A percentile compares a stretch with the other conserved stretches of the same genome.
Evolutionary conservation across 2,797 vertebrate species (phyloP).

Genomic region (Aeoliscus strigatus): DNA sequence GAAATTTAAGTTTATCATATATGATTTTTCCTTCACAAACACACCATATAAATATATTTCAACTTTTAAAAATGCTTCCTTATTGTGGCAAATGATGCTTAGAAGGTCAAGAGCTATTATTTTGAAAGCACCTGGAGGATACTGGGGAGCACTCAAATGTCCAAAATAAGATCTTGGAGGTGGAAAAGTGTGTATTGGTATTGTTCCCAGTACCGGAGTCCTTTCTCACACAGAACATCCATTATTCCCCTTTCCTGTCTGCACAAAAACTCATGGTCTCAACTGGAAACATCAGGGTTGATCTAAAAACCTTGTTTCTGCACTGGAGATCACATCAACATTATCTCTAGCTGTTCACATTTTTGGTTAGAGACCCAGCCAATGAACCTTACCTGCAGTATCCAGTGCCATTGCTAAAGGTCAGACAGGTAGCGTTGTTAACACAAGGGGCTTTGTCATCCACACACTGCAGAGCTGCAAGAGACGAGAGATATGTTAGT

Average conservation of each 20-base stretch:
- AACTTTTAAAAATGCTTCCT: too few species aligned
- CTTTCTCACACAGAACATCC: conserved; percentile 58
- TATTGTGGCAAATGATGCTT: too few species aligned
- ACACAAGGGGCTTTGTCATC: conserved; percentile 83
- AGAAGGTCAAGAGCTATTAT: too few species aligned
- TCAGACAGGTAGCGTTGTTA: conserved; percentile 85
- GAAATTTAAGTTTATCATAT: too few species aligned
- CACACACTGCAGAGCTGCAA: conserved; percentile 89
- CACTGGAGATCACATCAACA: conserved; percentile 31
- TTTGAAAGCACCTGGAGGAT: too few species aligned
- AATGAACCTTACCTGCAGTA: conserved; percentile 85
- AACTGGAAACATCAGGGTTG: conserved; percentile 36
- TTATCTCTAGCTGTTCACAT: too few species aligned
- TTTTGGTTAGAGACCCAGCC: not conserved
- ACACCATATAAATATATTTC: too few species aligned
- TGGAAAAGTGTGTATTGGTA: conserved; percentile 62
- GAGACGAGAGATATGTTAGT: conserved; percentile 43
- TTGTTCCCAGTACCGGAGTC: conserved; percentile 56
- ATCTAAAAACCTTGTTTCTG: conserved; percentile 42
- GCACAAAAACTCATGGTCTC: conserved; percentile 53
- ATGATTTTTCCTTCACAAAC: too few species aligned
- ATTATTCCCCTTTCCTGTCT: conserved; percentile 50
- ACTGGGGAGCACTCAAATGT: conserved; percentile 40
- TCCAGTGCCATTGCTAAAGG: conserved; percentile 83
- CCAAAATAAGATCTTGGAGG: conserved; percentile 50